Evolutionary conservation across 1,140 invertebrate species (phyloP).

Genomic region (Drosophila ficusphila): DNA sequence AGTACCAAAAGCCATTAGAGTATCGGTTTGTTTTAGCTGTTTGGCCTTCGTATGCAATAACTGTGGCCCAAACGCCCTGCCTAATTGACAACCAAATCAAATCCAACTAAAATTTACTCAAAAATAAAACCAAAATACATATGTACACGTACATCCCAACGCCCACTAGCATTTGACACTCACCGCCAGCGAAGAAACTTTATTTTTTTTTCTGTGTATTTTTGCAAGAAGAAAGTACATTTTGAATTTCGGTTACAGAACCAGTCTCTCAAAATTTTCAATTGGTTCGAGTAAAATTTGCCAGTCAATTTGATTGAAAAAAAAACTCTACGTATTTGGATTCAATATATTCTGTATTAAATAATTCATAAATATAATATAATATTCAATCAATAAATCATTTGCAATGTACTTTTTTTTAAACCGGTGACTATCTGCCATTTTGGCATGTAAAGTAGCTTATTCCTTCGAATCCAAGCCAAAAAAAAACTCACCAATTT

Average conservation of each 20-base stretch:
- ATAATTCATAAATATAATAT: no score
- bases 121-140: conserved; percentile 44
- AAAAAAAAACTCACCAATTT: neutral
- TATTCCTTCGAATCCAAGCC: neutral
- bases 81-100: conserved; percentile 47
- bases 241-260: no score
- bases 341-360: no score
- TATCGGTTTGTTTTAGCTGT: conserved; percentile 73
- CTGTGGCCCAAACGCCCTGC: conserved; percentile 23
- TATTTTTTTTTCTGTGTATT: neutral
- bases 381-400: no score
- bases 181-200: conserved; percentile 1
- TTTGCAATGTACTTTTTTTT: no score
- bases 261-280: neutral
- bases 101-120: conserved; percentile 19
- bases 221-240: no score
- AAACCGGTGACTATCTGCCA: no score
- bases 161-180: conserved; percentile 30
- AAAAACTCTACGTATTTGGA: no score
- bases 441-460: no score
- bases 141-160: conserved; percentile 60
- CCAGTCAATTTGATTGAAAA: no score
- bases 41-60: conserved; percentile 82
- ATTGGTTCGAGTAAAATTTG: neutral
- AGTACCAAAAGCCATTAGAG: conserved; percentile 11